Evolutionary conservation across 2,113 vertebrate species (phyloP), one percentile per base, ranked within the genome.

Genomic region (Prunella fulvescens): DNA sequence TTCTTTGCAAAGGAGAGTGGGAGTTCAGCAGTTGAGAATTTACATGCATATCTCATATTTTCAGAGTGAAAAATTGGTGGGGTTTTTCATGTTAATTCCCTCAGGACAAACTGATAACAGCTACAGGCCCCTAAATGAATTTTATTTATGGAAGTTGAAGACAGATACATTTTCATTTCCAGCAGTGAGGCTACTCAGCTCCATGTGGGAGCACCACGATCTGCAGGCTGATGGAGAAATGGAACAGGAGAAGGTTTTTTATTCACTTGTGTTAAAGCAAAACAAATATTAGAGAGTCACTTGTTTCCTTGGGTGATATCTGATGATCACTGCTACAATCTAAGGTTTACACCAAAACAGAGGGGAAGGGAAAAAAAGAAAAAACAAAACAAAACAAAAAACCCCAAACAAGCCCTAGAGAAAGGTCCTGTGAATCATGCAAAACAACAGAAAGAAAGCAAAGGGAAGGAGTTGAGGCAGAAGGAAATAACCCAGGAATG

Each of bases 201-300:
- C 50, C 11, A 2, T 31, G 29, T 62, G 29, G 45, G 60, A 73
- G 16, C 60, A 29, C 50, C 71, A 40, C 0, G 0, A 15, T 5
- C 11, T 1, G 1, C 45, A 83, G 56, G 45, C 37, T 66, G 12
- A 17, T 48, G 42, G 61, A 57, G 53, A 71, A 24, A 16, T 48
- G n/a, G 15, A 79, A 47, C 29, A 71, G 8, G 4, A 35, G 37
- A 35, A 80, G 15, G 3, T 1, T 65, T 89, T 74, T 66, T 42
- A 37, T 66, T 10, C 51, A 42, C 10, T 79, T 47, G 8, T 50
- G 7, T 56, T 31, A 56, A 73, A 88, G 17, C 37, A 58, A 73
- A 88, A 58, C 3, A 3, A 54, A 28, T 40, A 19, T 31, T 26
- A 28, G 44, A 57, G 20, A 19, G 12, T 48, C 28, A 45, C 4